Base-by-base conservation (phyloP, 1,140 invertebrate species). In the Chelonus insularis region DNA sequence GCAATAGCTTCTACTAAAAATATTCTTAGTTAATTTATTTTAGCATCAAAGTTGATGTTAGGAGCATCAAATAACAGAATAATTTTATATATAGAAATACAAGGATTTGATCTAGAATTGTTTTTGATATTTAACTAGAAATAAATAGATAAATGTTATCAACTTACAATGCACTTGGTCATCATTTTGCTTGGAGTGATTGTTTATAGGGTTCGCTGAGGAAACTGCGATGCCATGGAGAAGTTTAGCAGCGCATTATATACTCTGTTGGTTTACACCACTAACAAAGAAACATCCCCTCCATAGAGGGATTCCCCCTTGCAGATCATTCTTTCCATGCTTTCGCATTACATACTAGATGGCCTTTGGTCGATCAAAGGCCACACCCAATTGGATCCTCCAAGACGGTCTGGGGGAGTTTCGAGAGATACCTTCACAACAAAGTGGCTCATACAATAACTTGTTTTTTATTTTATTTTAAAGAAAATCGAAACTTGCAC, bases 101-200 rank as follows among this genome's bases (percentile, higher is more conserved):
- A n/a, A n/a, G n/a, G n/a, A n/a, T n/a, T n/a, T n/a, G n/a, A n/a
- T n/a, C n/a, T n/a, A n/a, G n/a, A n/a, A n/a, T n/a, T n/a, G n/a
- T n/a, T n/a, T n/a, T n/a, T n/a, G n/a, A n/a, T n/a, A n/a, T n/a
- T n/a, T n/a, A n/a, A n/a, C n/a, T n/a, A n/a, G n/a, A 29, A 29
- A 29, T 7, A 9, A 20, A 20, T 16, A 43, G 7, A 37, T 54
- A 21, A 48, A 34, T 34, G 29, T 50, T 1, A 36, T 4, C 32
- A 12, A 84, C 84, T 84, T 72, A 85, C 84, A 72, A 84, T 65
- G 74, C 80, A 83, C 78, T 84, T 84, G 78, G 80, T 79, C 77
- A 83, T 81, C 83, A 85, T 85, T 84, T 82, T 84, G 76, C 64
- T 72, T 80, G 62, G 72, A 64, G 50, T 74, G 67, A 64, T 73